Percentiles rank a stretch among this genome's conserved stretches.
Evolutionary conservation across 92 coral and sea anemone species (phyloP).

Genomic region (Umimayanthus chanpuru): DNA sequence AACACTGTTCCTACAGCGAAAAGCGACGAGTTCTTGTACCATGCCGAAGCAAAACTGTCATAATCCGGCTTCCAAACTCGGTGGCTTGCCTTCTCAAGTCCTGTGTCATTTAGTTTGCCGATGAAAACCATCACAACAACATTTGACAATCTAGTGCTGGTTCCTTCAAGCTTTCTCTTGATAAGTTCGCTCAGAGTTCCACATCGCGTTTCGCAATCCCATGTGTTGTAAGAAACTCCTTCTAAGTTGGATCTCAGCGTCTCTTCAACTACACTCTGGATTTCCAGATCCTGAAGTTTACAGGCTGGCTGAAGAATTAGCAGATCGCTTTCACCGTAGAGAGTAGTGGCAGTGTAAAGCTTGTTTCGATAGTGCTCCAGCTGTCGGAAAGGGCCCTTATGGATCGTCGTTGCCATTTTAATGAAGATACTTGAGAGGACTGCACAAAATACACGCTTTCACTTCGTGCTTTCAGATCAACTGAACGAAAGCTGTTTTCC

Average conservation of each 20-base stretch:
- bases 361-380: conserved; percentile 1
- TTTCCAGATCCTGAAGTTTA: conserved; percentile 81
- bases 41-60: conserved; percentile 86
- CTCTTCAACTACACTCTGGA: conserved; percentile 78
- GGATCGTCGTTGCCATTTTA: conserved; percentile 23
- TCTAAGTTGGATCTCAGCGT: conserved; percentile 67
- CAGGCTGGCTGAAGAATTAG: conserved; percentile 88
- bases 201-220: conserved; percentile 85
- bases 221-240: conserved; percentile 62
- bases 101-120: conserved; percentile 74
- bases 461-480: background rate
- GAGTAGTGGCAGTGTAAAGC: background rate
- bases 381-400: conserved; percentile 27
- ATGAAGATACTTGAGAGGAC: background rate
- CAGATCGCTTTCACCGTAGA: conserved; percentile 50
- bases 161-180: conserved; percentile 57
- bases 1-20: conserved; percentile 89
- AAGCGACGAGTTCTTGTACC: conserved; percentile 79
- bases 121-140: conserved; percentile 77
- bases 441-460: background rate
- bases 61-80: conserved; percentile 86
- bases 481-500: conserved; percentile 11
- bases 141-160: conserved; percentile 50
- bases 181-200: conserved; percentile 72
- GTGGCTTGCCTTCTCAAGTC: conserved; percentile 84